Percentiles rank a stretch among this genome's conserved stretches.
phyloP scores from a whole-genome alignment of 2,888 invertebrate genomes.

The Drosophila tanythrix region DNA sequence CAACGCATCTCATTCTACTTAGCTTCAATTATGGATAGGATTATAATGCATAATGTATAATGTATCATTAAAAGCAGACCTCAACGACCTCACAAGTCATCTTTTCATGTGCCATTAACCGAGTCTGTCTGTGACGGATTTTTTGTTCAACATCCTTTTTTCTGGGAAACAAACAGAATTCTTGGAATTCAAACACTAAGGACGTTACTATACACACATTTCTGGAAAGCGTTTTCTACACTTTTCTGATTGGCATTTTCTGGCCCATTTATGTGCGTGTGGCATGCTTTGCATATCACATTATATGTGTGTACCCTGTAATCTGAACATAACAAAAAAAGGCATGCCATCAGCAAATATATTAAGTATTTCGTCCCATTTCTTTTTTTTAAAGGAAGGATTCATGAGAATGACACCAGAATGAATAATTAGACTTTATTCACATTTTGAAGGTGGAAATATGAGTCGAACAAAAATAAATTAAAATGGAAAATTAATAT shows the following conservation, averaged over 20 bases:
- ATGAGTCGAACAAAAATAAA: neutral
- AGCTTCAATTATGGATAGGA: neutral
- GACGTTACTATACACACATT: constrained; percentile 20
- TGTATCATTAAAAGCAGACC: neutral
- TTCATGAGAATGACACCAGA: neutral
- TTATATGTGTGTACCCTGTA: constrained; percentile 10
- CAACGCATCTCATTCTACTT: neutral
- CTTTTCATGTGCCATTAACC: neutral
- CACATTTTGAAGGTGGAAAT: too few species aligned
- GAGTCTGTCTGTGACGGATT: neutral
- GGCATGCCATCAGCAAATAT: neutral
- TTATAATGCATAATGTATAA: neutral
- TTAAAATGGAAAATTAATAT: neutral
- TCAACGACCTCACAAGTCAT: accelerated
- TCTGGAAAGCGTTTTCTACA: neutral
- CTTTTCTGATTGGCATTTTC: constrained; percentile 29
- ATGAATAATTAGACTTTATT: neutral
- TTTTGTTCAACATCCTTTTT: neutral
- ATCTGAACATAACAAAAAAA: neutral
- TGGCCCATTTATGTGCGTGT: constrained; percentile 8
- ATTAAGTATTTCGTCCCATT: neutral
- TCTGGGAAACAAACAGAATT: neutral
- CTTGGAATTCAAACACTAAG: constrained; percentile 6
- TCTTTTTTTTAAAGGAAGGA: neutral
- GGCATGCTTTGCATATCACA: constrained; percentile 25